A percentile compares a stretch with the other conserved stretches of the same genome.
Conservation (phyloP, 1,140 invertebrate species). For the Ridgeia piscesae region DNA sequence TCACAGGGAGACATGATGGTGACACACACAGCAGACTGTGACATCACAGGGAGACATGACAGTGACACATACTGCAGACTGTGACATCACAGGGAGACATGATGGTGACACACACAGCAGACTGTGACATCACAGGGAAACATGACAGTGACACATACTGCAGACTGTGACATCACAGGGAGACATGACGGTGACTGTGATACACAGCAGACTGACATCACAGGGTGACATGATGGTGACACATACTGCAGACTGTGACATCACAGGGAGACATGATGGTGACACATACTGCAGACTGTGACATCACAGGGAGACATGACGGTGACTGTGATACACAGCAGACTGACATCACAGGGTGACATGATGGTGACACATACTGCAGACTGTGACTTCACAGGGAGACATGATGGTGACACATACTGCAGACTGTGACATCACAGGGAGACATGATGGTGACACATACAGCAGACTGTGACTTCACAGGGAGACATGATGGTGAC, state of each 20-base stretch:
- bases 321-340: neutral
- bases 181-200: no score
- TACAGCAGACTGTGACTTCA: conserved; percentile 52
- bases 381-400: conserved; percentile 53
- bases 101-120: no score
- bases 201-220: neutral
- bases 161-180: neutral
- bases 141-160: neutral
- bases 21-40: no score
- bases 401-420: conserved; percentile 13
- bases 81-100: neutral
- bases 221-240: neutral
- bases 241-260: conserved; percentile 51
- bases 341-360: neutral
- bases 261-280: conserved; percentile 45
- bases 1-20: neutral
- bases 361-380: no score
- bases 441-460: no score
- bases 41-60: conserved; percentile 50
- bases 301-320: neutral
- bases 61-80: neutral
- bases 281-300: neutral
- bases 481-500: conserved; percentile 40
- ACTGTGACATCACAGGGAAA: conserved; percentile 51
- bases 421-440: neutral